These are phyloP conservation scores for Erpetoichthys calabaricus DNA, from an alignment of 2,797 vertebrate species.

Conservation along the genomic window DNA sequence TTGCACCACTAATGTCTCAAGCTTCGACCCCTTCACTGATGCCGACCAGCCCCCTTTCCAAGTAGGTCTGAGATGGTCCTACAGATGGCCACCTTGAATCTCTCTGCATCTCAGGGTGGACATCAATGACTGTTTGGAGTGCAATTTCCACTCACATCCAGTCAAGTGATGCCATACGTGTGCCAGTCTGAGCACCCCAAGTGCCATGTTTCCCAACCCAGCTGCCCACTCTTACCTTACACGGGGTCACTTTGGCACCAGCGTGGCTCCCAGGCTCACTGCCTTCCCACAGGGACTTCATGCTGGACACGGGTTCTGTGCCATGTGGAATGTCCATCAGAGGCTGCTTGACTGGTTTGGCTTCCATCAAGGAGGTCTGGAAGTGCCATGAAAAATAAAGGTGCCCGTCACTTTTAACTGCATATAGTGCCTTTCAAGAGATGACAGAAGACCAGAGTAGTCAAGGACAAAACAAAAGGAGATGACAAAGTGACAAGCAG, in stretches of 20 bases:
- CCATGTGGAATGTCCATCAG: conserved; percentile 53
- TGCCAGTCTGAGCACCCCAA: neutral
- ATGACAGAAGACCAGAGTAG: neutral
- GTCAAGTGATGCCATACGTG: too few species aligned
- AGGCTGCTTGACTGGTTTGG: conserved; percentile 36
- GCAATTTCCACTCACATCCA: too few species aligned
- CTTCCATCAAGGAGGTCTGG: conserved; percentile 55
- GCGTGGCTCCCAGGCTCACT: conserved; percentile 60
- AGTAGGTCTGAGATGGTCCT: too few species aligned
- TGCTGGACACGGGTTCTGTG: conserved; percentile 57
- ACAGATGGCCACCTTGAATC: too few species aligned
- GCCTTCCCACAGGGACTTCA: conserved; percentile 72
- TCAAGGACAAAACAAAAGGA: neutral
- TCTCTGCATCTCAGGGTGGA: too few species aligned
- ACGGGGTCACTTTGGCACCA: conserved; percentile 22
- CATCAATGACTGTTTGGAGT: too few species aligned
- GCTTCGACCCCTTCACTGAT: too few species aligned
- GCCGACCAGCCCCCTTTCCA: too few species aligned
- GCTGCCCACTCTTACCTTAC: conserved; percentile 48
- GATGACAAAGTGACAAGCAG: neutral
- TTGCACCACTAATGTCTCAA: too few species aligned
- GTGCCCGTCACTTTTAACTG: neutral
- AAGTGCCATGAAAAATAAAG: conserved; percentile 13
- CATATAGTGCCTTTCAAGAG: neutral
- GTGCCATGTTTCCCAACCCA: neutral